Conservation (phyloP, 2,888 invertebrate genomes). For the Lycaena phlaeas region DNA sequence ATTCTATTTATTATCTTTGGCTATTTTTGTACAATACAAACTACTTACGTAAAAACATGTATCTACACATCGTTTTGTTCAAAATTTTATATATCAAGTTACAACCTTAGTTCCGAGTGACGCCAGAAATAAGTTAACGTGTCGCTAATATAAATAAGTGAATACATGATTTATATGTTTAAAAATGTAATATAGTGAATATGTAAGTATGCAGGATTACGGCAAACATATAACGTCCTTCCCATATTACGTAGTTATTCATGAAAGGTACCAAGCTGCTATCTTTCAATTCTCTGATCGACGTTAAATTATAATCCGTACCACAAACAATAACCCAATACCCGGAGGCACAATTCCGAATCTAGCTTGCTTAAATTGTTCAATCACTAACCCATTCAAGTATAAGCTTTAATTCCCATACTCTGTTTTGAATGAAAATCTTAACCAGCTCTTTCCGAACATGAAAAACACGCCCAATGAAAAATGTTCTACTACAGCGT, state of each 20-base stretch:
- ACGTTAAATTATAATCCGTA: too few relatives aligned
- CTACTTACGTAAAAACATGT: constrained; percentile 71
- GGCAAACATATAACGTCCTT: not conserved
- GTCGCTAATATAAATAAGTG: constrained; percentile 11
- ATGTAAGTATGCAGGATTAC: not conserved
- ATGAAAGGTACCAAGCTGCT: too few relatives aligned
- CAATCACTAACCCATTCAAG: too few relatives aligned
- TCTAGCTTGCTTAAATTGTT: too few relatives aligned
- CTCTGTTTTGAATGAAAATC: too few relatives aligned
- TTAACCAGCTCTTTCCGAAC: too few relatives aligned
- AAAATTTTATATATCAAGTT: constrained; percentile 62
- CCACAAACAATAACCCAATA: too few relatives aligned
- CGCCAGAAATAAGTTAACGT: constrained; percentile 32
- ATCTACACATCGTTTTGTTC: constrained; percentile 51
- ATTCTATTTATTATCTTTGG: constrained; percentile 60
- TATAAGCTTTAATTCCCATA: too few relatives aligned
- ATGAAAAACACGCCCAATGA: not conserved
- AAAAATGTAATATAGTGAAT: constrained; percentile 3
- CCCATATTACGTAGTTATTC: not conserved
- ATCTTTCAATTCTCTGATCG: too few relatives aligned
- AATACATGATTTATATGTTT: constrained; percentile 9
- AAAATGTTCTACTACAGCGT: not conserved
- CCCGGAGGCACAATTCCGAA: too few relatives aligned
- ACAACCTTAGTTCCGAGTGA: constrained; percentile 68
- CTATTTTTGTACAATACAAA: constrained; percentile 65